These are phyloP conservation scores for Acanthurus tractus DNA, from an alignment of 2,797 vertebrate species.

Conservation along the genomic window DNA sequence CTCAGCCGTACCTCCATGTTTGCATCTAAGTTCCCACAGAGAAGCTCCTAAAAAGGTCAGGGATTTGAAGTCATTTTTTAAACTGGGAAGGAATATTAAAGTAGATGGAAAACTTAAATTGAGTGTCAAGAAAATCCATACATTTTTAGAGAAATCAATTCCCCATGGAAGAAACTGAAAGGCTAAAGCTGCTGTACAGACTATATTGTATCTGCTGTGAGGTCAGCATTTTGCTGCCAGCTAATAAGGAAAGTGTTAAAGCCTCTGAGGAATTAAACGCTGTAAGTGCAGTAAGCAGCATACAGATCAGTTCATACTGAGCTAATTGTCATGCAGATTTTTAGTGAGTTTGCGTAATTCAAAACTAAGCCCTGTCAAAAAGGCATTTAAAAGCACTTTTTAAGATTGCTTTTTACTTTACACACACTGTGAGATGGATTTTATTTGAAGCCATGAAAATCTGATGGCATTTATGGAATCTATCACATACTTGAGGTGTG, in stretches of 20 bases:
- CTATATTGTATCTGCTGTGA: neutral
- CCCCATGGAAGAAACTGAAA: neutral
- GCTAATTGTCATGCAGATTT: neutral
- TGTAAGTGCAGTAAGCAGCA: neutral
- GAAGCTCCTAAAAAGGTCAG: neutral
- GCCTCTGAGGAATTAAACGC: conserved; percentile 11
- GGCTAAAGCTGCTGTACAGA: neutral
- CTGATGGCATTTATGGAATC: conserved; percentile 32
- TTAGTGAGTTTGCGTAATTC: neutral
- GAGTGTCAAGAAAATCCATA: neutral
- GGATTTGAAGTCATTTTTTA: neutral
- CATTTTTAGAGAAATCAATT: neutral
- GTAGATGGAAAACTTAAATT: neutral
- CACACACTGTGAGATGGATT: neutral
- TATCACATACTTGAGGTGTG: neutral
- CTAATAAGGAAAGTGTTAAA: conserved; percentile 7
- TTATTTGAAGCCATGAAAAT: neutral
- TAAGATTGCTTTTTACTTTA: neutral
- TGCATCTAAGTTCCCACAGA: neutral
- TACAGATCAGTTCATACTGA: neutral
- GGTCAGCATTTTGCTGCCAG: conserved; percentile 3
- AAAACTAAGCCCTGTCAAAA: no score
- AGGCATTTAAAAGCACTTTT: neutral
- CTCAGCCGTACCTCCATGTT: neutral
- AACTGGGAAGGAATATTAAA: neutral